Conservation (phyloP, 2,113 vertebrate species). For the Picathartes gymnocephalus region DNA sequence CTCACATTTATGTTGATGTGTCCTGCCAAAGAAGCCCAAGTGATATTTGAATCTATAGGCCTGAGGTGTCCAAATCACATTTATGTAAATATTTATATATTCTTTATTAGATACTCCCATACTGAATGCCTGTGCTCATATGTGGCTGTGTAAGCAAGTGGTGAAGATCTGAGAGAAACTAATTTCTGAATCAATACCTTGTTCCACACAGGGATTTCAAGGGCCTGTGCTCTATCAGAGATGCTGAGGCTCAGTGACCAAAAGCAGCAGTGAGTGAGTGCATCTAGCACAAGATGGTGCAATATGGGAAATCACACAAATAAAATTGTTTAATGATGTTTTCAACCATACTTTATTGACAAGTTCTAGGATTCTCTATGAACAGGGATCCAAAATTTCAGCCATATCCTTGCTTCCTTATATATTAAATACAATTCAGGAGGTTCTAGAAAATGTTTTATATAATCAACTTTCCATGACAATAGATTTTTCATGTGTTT, state of each 20-base stretch:
- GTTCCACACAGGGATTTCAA: not conserved
- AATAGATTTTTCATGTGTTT: not conserved
- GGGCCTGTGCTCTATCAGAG: fast-evolving
- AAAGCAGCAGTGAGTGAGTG: not conserved
- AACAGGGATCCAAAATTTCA: not conserved
- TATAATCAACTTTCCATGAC: not conserved
- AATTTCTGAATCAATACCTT: not conserved
- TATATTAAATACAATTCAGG: not conserved
- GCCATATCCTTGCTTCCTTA: not conserved
- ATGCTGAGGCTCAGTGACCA: not conserved
- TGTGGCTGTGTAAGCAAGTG: not conserved
- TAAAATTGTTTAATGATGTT: not conserved
- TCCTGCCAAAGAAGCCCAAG: not conserved
- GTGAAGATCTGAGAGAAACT: not conserved
- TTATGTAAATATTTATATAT: not conserved
- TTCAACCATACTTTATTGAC: not conserved
- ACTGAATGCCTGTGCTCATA: not conserved
- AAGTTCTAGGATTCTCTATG: not conserved
- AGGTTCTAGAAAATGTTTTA: not conserved
- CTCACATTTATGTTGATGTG: not conserved
- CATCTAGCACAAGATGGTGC: not conserved
- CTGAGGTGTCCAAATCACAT: not conserved
- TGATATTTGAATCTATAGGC: not conserved
- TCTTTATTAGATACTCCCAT: not conserved
- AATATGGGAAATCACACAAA: not conserved